Conservation (phyloP, 2,888 invertebrate genomes). For the Eupithecia vulgata region DNA sequence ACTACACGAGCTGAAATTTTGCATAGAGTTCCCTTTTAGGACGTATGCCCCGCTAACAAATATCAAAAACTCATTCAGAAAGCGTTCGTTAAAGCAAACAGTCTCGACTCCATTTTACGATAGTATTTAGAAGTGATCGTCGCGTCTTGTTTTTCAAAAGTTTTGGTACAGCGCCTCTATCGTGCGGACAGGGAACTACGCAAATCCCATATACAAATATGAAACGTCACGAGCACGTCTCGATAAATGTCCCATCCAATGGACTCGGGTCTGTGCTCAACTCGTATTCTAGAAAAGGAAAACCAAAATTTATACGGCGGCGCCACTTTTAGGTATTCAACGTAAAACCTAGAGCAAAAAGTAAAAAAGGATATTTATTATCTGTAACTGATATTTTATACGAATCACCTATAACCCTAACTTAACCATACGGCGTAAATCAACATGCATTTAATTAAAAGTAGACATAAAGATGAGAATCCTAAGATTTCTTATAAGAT, state of each 20-base stretch:
- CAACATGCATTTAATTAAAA: background rate
- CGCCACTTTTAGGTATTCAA: background rate
- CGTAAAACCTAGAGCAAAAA: background rate
- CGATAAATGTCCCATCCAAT: too few relatives aligned
- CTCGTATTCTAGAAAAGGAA: background rate
- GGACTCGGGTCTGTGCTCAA: background rate
- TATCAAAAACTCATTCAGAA: background rate
- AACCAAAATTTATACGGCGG: background rate
- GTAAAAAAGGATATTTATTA: background rate
- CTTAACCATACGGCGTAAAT: background rate
- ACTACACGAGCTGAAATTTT: too few relatives aligned
- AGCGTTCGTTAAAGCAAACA: background rate
- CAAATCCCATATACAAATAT: too few relatives aligned
- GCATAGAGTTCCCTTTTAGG: too few relatives aligned
- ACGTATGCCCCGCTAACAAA: too few relatives aligned
- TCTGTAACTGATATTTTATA: background rate
- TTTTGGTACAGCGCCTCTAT: too few relatives aligned
- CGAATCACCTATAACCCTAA: background rate
- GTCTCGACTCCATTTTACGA: too few relatives aligned
- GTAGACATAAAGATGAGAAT: background rate
- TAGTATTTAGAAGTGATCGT: too few relatives aligned
- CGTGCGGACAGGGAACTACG: too few relatives aligned
- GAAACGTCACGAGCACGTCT: too few relatives aligned
- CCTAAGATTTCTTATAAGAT: conserved; percentile 9
- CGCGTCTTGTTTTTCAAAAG: too few relatives aligned